These are phyloP conservation scores for Pipistrellus nathusii DNA, from an alignment of 2,797 vertebrate species.

Conservation along the genomic window DNA sequence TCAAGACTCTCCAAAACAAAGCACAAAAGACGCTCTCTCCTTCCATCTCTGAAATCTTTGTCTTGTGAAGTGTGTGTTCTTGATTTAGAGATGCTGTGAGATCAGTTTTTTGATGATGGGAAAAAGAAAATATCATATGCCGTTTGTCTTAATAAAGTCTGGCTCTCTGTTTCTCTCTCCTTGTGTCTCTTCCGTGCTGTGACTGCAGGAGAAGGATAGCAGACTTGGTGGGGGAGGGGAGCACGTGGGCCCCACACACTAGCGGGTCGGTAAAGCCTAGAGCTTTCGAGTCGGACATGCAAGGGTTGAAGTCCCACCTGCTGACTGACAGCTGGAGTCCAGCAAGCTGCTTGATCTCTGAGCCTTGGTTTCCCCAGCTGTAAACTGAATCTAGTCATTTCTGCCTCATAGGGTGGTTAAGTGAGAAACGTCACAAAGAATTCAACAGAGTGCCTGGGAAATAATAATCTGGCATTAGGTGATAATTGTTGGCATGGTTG, in stretches of 20 bases:
- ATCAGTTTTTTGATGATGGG: not conserved
- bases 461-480: not conserved
- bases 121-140: not conserved
- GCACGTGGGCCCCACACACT: too few species aligned
- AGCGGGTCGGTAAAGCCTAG: not conserved
- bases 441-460: not conserved
- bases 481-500: not conserved
- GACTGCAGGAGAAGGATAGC: not conserved
- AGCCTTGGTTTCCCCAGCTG: not conserved
- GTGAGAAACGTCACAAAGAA: not conserved
- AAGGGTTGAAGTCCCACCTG: not conserved
- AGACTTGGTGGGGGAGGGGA: not conserved
- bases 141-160: conserved; percentile 73
- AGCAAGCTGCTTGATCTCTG: not conserved
- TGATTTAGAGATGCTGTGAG: conserved; percentile 35
- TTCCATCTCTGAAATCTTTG: not conserved
- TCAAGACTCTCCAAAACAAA: conserved; percentile 12
- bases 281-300: not conserved
- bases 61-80: conserved; percentile 43
- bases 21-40: not conserved
- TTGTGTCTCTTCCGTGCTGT: conserved; percentile 35
- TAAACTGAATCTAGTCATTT: not conserved
- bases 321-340: not conserved
- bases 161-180: not conserved
- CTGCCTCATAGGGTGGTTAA: not conserved